Base-by-base conservation (phyloP, 2,113 vertebrate species). In the Nanorana parkeri region DNA sequence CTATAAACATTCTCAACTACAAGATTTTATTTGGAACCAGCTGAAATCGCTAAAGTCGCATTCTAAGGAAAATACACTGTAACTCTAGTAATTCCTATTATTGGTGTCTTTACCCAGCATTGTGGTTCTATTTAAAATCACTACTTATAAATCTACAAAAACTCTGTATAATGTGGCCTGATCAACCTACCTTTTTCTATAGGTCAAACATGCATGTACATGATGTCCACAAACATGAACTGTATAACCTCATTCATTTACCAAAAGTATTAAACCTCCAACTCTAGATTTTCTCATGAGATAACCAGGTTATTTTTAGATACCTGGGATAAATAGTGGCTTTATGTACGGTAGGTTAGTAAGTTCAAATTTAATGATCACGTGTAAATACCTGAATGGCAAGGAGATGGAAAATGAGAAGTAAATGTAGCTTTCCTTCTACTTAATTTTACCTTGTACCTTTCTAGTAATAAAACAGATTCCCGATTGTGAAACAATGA, bases 291-390 rank as follows among this genome's bases (percentile, higher is more conserved):
- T 88, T 90, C 85, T 64, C 66, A 84, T 20, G 66, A 86, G 84
- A 90, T 81, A 85, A 4, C 8, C 83, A 47, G 82, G 41, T 78
- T 87, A 73, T 84, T 82, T 75, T 65, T 86, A 78, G 86, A 87
- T 84, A 84, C 85, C 69, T 73, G 26, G 68, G 86, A 82, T 17
- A 66, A 24, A 32, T 51, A 77, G 52, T 55, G 83, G 79, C 71
- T 86, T 90, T 85, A 78, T 81, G 88, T 89, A 85, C 85, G 86
- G 83, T 84, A 86, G n/a, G 32, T 28, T 36, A 65, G 15, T 8
- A 52, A 74, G 79, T 73, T 71, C 66, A 72, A 29, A 10, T 58
- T 64, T 72, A 81, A 61, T 36, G 79, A 19, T 20, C 41, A 65
- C 24, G 19, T 75, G 20, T 54, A 67, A 65, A 66, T 66, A 78